phyloP scores from a whole-genome alignment of 2,797 vertebrate species.

The Ctenosaura bakeri region DNA sequence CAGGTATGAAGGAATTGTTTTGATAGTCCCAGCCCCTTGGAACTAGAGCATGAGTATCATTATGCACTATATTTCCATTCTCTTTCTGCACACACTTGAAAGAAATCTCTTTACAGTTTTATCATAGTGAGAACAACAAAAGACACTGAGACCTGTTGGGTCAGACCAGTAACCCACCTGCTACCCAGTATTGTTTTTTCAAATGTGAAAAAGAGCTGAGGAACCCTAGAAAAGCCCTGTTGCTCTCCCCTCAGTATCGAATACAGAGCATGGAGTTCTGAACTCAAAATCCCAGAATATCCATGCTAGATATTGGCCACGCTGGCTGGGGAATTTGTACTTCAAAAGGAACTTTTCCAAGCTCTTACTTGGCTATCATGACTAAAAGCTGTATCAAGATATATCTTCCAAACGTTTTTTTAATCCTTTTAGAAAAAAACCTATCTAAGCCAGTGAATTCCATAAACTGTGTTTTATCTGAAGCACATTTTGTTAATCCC shows the following conservation, averaged over 20 bases:
- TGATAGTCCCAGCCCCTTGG: neutral
- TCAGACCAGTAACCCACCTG: too few species aligned
- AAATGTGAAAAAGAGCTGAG: neutral
- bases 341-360: too few species aligned
- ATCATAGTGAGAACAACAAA: neutral
- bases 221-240: too few species aligned
- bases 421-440: neutral
- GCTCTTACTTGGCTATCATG: neutral
- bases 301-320: too few species aligned
- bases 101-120: neutral
- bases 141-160: neutral
- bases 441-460: neutral
- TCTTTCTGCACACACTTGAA: neutral
- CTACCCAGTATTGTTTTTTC: neutral
- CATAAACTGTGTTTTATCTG: neutral
- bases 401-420: neutral
- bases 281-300: too few species aligned
- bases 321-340: too few species aligned
- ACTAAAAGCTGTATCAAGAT: neutral
- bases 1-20: neutral
- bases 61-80: neutral
- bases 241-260: too few species aligned
- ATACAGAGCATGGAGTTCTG: too few species aligned
- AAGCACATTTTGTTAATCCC: too few species aligned
- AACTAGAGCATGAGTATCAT: neutral